Evolutionary conservation across 2,113 vertebrate species (phyloP), one percentile per base, ranked within the genome.

Genomic region (Sander lucioperca): DNA sequence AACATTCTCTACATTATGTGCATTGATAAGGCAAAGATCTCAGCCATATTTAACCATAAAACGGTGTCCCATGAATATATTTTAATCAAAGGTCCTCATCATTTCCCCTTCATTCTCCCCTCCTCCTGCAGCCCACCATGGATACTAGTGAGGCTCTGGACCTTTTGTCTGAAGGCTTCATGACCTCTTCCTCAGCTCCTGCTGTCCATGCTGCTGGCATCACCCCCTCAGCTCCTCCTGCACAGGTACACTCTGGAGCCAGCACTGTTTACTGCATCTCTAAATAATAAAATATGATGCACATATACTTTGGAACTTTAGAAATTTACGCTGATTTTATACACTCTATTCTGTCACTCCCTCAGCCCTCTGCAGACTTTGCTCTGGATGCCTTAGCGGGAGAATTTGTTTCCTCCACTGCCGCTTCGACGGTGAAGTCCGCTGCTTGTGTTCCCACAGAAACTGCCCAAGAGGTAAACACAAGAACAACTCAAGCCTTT

Each of bases 81-180:
- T 50, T 5, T 50, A 50, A 50, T 61, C 30, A 36, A 10, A 43
- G 39, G 39, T 19, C 9, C 30, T 21, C 39, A 43, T 43, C 39
- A 43, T 43, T 43, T 23, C 10, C 4, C 57, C 15, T 16, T n/a
- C 7, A n/a, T 27, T 30, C 50, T 4, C 12, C 3, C 25, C 21
- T 70, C 19, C n/a, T 61, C 64, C 73, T 78, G 0, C 85, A 95
- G 95, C 91, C 95, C 66, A 87, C 90, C 47, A 77, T 95, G 86
- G 86, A 51, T 9, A 48, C 91, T 0, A 66, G 19, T 21, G 92
- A 94, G 0, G 95, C 94, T 59, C 15, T 64, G 88, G 94, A 95
- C 81, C 0, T 95, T 65, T 81, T 95, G 67, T 92, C 92, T 25
- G 80, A 83, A 82, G 95, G 77, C 79, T 95, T 95, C 23, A 19